Evolutionary conservation across 2,888 invertebrate species (phyloP).

Genomic region (Melinaea marsaeus): DNA sequence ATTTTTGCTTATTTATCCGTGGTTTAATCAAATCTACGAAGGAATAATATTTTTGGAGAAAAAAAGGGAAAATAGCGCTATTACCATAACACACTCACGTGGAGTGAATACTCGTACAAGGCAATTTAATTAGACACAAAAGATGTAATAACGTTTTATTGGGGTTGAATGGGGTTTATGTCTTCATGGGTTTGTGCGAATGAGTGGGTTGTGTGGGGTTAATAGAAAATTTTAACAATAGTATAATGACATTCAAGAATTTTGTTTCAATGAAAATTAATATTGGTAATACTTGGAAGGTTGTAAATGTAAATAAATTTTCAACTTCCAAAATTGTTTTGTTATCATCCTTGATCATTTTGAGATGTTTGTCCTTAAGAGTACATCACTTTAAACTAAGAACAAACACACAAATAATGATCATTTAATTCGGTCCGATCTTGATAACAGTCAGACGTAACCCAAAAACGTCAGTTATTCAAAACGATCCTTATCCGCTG

Average conservation of each 20-base stretch:
- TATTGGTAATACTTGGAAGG: background rate
- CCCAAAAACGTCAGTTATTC: constrained; percentile 21
- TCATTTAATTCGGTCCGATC: background rate
- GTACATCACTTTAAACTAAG: too few relatives aligned
- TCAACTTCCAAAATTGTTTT: too few relatives aligned
- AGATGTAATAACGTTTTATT: constrained; percentile 63
- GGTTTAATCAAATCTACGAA: constrained; percentile 26
- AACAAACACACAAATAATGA: too few relatives aligned
- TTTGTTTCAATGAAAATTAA: background rate
- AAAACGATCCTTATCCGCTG: constrained; percentile 31
- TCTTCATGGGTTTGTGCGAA: constrained; percentile 46
- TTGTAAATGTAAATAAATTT: background rate
- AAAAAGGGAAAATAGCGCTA: constrained; percentile 24
- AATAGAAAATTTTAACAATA: constrained; percentile 10
- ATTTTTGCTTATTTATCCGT: too few relatives aligned
- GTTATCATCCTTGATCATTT: too few relatives aligned
- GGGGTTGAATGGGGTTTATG: constrained; percentile 43
- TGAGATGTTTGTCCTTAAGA: too few relatives aligned
- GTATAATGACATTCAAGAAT: background rate
- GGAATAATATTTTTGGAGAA: constrained; percentile 24
- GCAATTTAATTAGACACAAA: constrained; percentile 63
- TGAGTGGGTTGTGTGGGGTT: constrained; percentile 31
- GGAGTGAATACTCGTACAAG: constrained; percentile 19
- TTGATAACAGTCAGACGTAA: constrained; percentile 10
- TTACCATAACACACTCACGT: constrained; percentile 38